Evolutionary conservation across 2,888 invertebrate species (phyloP).

Genomic region (Apamea crenata): DNA sequence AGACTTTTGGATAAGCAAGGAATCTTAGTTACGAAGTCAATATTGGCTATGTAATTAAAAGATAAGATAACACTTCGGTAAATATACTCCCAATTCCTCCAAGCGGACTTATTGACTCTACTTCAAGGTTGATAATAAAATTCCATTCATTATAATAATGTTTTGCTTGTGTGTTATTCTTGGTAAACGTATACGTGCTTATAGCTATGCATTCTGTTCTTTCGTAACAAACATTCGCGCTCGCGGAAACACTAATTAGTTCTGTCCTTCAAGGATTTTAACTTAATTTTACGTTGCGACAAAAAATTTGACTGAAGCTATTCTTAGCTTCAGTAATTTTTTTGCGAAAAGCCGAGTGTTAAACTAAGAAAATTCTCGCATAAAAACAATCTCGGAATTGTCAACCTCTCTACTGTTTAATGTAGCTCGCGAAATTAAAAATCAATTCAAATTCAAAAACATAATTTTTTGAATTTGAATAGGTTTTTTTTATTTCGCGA

Average conservation of each 20-base stretch:
- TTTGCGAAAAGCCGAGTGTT: not conserved
- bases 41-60: slow-evolving; percentile 2
- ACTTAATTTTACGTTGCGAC: slow-evolving; percentile 10
- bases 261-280: slow-evolving; percentile 28
- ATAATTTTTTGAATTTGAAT: too few relatives aligned
- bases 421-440: not conserved
- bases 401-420: not conserved
- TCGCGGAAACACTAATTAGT: slow-evolving; percentile 49
- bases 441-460: too few relatives aligned
- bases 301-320: slow-evolving; percentile 9
- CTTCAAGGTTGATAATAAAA: not conserved
- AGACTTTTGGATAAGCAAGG: too few relatives aligned
- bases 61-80: slow-evolving; percentile 6
- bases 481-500: too few relatives aligned
- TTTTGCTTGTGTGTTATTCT: slow-evolving; percentile 12
- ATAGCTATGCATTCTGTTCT: slow-evolving; percentile 16
- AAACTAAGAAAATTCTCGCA: not conserved
- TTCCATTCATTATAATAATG: not conserved
- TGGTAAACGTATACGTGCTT: slow-evolving; percentile 11
- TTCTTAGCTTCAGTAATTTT: not conserved
- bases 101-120: not conserved
- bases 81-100: not conserved
- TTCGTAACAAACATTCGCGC: slow-evolving; percentile 22
- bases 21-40: not conserved
- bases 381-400: not conserved